Evolutionary conservation across 2,113 vertebrate species (phyloP).

Genomic region (Corythornis madagascariensis): DNA sequence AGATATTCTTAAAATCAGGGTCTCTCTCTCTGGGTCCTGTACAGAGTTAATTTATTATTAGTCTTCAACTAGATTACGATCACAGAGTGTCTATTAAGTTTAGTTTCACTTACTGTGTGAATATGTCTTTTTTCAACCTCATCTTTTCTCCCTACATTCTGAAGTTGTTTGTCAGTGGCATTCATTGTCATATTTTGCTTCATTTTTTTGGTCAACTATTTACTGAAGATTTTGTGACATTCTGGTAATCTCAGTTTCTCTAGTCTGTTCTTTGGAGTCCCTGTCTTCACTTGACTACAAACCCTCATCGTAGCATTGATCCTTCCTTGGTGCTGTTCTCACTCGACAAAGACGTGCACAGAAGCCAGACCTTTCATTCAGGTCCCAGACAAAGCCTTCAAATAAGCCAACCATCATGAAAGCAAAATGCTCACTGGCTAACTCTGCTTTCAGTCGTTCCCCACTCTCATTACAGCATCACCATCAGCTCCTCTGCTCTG

Average conservation of each 20-base stretch:
- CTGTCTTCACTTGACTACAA: neutral
- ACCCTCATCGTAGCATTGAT: neutral
- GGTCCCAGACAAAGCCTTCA: neutral
- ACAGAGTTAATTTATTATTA: neutral
- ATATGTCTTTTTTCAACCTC: neutral
- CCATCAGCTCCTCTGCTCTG: neutral
- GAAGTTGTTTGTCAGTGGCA: neutral
- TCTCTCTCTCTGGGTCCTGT: neutral
- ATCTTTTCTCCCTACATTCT: neutral
- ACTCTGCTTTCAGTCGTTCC: neutral
- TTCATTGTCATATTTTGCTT: neutral
- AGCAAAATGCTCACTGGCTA: neutral
- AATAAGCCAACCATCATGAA: neutral
- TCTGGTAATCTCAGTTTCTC: neutral
- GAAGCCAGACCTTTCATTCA: neutral
- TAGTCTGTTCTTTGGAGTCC: neutral
- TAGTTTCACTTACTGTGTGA: neutral
- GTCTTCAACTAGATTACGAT: neutral
- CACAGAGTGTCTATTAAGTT: neutral
- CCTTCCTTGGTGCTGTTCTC: neutral
- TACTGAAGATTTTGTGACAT: neutral
- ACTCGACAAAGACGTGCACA: neutral
- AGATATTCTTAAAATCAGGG: neutral
- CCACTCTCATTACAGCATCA: neutral
- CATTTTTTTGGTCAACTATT: neutral